These are phyloP conservation scores for Abrostola tripartita DNA, from an alignment of 2,888 invertebrate species.

Conservation along the genomic window DNA sequence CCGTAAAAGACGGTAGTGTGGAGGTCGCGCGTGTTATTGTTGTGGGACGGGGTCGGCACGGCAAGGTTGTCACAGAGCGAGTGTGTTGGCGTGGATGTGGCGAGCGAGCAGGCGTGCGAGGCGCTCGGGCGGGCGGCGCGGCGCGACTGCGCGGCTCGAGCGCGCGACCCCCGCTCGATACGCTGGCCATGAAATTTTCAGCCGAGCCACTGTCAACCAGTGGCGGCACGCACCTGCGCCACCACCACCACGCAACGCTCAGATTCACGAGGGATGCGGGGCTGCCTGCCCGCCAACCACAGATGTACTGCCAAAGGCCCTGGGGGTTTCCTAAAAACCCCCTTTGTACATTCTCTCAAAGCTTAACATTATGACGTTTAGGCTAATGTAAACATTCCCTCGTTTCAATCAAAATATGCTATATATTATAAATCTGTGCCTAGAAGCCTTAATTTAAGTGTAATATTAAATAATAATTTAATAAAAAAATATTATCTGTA, in stretches of 20 bases:
- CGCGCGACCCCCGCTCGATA: constrained; percentile 82
- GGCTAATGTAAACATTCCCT: too few relatives aligned
- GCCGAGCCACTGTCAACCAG: constrained; percentile 84
- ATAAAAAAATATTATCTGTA: too few relatives aligned
- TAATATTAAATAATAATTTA: too few relatives aligned
- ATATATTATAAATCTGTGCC: too few relatives aligned
- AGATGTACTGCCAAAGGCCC: background rate
- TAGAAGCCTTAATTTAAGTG: too few relatives aligned
- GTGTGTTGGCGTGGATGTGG: constrained; percentile 64
- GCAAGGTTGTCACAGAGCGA: constrained; percentile 65
- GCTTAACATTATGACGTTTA: too few relatives aligned
- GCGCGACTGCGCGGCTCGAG: constrained; percentile 79
- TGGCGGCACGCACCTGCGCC: constrained; percentile 81
- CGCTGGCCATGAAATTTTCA: constrained; percentile 87
- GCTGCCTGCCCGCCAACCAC: constrained; percentile 3
- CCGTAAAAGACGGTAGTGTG: constrained; percentile 56
- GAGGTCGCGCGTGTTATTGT: constrained; percentile 72
- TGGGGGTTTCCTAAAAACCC: background rate
- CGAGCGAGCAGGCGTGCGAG: constrained; percentile 64
- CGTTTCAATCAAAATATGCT: too few relatives aligned
- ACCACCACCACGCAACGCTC: constrained; percentile 47
- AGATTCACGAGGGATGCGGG: constrained; percentile 24
- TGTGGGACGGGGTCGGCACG: constrained; percentile 61
- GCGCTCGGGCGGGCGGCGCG: constrained; percentile 70
- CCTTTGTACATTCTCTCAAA: too few relatives aligned